These are phyloP conservation scores for Sinopyrophorus schimmeli DNA, from an alignment of 2,888 invertebrate genomes.

Conservation along the genomic window DNA sequence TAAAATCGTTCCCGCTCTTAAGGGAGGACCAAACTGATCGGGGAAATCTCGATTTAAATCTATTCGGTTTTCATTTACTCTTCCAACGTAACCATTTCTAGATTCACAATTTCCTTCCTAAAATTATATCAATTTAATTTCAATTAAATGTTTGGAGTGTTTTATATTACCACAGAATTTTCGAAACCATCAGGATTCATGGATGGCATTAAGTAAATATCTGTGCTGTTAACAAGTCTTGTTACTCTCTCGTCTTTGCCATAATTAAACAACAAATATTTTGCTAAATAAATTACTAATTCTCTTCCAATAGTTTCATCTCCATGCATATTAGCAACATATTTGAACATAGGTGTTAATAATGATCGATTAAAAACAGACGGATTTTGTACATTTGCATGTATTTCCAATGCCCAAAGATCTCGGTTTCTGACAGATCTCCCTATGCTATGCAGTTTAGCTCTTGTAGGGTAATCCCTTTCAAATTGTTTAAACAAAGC, in stretches of 20 bases:
- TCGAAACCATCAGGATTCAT: slow-evolving; percentile 98
- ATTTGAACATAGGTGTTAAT: slow-evolving; percentile 88
- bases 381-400: slow-evolving; percentile 64
- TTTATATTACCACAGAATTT: slow-evolving; percentile 67
- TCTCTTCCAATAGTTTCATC: slow-evolving; percentile 90
- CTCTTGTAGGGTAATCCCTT: slow-evolving; percentile 68
- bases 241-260: slow-evolving; percentile 71
- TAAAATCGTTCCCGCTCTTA: slow-evolving; percentile 56
- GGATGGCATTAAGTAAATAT: slow-evolving; percentile 95
- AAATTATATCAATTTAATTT: slow-evolving; percentile 41
- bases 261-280: slow-evolving; percentile 80
- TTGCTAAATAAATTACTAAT: slow-evolving; percentile 78
- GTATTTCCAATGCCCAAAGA: slow-evolving; percentile 80
- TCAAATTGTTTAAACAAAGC: slow-evolving; percentile 66
- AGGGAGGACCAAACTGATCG: slow-evolving; percentile 70
- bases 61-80: slow-evolving; percentile 77
- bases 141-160: background rate
- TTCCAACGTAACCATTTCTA: slow-evolving; percentile 66
- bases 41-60: slow-evolving; percentile 94
- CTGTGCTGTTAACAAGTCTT: slow-evolving; percentile 78
- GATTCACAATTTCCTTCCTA: slow-evolving; percentile 83
- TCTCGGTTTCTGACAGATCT: slow-evolving; percentile 80
- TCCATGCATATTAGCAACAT: slow-evolving; percentile 96
- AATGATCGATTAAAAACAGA: slow-evolving; percentile 54
- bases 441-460: slow-evolving; percentile 76